Base-by-base conservation (phyloP, 2,888 invertebrate species). In the Desoria tigrina region DNA sequence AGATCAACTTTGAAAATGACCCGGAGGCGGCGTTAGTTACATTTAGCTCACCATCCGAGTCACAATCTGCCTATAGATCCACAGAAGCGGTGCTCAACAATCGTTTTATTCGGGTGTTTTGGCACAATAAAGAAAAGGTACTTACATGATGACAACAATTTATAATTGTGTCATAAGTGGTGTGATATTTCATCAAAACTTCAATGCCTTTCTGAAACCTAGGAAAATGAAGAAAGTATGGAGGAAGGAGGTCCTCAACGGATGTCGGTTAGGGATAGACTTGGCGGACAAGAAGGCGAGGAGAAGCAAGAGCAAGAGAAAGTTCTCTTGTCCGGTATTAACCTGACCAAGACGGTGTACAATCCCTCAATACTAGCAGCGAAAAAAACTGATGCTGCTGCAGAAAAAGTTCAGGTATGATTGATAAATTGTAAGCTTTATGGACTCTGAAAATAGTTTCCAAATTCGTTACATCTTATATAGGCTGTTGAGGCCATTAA, bases 11-110 rank as follows among this genome's bases (percentile, higher is more conserved):
- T 79, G 90, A 92, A 71, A 90, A 90, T 0, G 95, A 96, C 79
- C 91, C 90, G 0, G 96, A 96, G 78, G 92, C 91, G 0, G 98
- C 98, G 0, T 84, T 98, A 42, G 89, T 99, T 2, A 94, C 96
- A 0, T 99, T 94, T 83, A 88, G 90, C 9, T 88, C 86, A 61
- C 91, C 92, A 59, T 86, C 89, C 0, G 96, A 98, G 79, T 99
- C 99, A 0, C 90, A 90, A 78, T 89, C 91, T 1, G 99, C 98
- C 0, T 95, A 95, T 82, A 87, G 93, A 77, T 94, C 94, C 78
- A 94, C 95, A 0, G 96, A 96, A 80, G 97, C 99, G 0, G 95
- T 99, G 3, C 86, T 99, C 59, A 98, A 98, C 81, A 99, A 99
- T 81, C 85, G 99, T 54, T 99, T 99, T 79, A 97, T 99, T 78